Evolutionary conservation across 2,113 vertebrate genomes (phyloP), one percentile per base, ranked within the genome.

Genomic region (Sorex fumeus): DNA sequence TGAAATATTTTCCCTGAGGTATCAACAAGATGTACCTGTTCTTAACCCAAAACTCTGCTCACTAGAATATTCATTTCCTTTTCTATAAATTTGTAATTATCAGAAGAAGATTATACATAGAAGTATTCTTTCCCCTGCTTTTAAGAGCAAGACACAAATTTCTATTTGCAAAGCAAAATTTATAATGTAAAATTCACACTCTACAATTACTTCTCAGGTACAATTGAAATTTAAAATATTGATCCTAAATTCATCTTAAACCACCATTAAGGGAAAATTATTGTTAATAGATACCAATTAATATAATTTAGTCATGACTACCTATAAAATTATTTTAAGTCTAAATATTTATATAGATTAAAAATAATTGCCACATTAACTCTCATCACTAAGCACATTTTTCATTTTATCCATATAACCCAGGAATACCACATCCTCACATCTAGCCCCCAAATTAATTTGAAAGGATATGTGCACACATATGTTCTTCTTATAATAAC

Each of bases 211-310:
- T 9, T 87, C 21, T 45, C 32, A 84, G 28, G 77, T 12, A 83
- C 88, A 96, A 92, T 1, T 69, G 36, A 62, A 57, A 50, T 64
- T 92, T 78, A 45, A 84, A 90, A 47, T 27, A 43, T 70, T n/a
- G 23, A 74, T 27, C 13, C 15, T 32, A 60, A 96, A 28, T 3
- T 43, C 11, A 84, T 70, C 11, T 62, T 72, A 36, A 81, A 70
- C 72, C 69, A 36, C 5, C 84, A 28, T 28, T 12, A 79, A 72
- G 19, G 13, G 25, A 18, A 88, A 76, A 76, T 27, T 6, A n/a
- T 32, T 30, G 28, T 67, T 67, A 19, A 2, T 60, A 60, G 57
- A 60, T 60, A 60, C 21, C 28, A 27, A 66, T 30, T 66, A 11
- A 66, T n/a, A 69, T 32, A 69, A 15, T 16, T 32, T 69, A n/a